Conservation (phyloP, 2,113 vertebrate genomes). For the Apteryx mantelli region DNA sequence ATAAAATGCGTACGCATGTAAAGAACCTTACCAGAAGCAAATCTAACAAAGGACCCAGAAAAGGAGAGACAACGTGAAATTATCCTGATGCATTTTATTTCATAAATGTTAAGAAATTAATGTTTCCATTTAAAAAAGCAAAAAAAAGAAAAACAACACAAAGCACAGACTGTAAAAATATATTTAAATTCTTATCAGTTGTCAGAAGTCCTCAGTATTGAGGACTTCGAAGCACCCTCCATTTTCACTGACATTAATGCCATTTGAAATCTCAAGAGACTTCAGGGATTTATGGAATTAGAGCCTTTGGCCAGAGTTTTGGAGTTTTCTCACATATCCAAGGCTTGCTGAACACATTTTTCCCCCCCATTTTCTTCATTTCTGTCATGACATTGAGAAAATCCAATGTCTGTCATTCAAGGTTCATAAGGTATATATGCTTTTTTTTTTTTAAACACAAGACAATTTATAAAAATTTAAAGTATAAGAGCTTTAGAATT, state of each 20-base stretch:
- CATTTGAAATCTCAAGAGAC: background rate
- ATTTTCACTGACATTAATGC: background rate
- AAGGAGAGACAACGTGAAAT: background rate
- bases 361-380: background rate
- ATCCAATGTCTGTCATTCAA: background rate
- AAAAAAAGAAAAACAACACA: too few species aligned
- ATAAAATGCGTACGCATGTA: background rate
- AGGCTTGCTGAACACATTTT: background rate
- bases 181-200: background rate
- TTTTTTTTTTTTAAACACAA: background rate
- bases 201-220: background rate
- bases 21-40: constrained; percentile 17
- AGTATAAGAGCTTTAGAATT: background rate
- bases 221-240: background rate
- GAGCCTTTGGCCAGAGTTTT: background rate
- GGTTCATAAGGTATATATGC: background rate
- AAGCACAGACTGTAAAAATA: background rate
- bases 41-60: background rate
- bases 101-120: background rate
- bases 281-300: background rate
- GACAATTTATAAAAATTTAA: background rate
- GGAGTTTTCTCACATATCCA: background rate
- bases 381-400: background rate
- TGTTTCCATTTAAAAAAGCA: background rate
- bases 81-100: background rate